Evolutionary conservation across 2,113 vertebrate genomes (phyloP).

Genomic region (Erpornis zantholeuca): DNA sequence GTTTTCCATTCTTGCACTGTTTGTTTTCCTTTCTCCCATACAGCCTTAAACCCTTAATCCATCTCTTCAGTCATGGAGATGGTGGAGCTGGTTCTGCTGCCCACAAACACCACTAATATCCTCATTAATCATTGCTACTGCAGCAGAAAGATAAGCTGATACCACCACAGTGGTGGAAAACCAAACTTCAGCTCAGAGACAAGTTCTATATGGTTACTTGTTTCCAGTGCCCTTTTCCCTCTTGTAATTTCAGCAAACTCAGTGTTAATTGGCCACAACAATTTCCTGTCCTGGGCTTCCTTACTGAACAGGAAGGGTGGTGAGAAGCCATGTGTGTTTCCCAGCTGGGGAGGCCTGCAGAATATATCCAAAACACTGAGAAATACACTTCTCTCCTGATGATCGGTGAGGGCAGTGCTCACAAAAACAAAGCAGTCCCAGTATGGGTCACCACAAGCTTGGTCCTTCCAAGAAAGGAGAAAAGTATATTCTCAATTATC

Average conservation of each 20-base stretch:
- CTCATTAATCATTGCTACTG: not conserved
- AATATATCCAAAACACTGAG: not conserved
- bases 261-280: not conserved
- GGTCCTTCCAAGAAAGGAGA: not conserved
- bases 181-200: not conserved
- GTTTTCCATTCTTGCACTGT: not conserved
- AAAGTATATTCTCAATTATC: not conserved
- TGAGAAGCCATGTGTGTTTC: not conserved
- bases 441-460: not conserved
- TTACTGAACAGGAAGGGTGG: not conserved
- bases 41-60: not conserved
- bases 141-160: not conserved
- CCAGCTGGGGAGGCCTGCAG: not conserved
- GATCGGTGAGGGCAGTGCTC: accelerated
- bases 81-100: not conserved
- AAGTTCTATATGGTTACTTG: not conserved
- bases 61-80: not conserved
- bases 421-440: not conserved
- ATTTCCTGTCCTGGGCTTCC: not conserved
- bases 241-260: not conserved
- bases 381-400: not conserved
- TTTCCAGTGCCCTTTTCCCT: not conserved
- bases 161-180: not conserved
- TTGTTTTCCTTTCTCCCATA: not conserved
- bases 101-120: not conserved